These are phyloP conservation scores for Catocala fraxini DNA, from an alignment of 2,888 invertebrate species.

Conservation along the genomic window DNA sequence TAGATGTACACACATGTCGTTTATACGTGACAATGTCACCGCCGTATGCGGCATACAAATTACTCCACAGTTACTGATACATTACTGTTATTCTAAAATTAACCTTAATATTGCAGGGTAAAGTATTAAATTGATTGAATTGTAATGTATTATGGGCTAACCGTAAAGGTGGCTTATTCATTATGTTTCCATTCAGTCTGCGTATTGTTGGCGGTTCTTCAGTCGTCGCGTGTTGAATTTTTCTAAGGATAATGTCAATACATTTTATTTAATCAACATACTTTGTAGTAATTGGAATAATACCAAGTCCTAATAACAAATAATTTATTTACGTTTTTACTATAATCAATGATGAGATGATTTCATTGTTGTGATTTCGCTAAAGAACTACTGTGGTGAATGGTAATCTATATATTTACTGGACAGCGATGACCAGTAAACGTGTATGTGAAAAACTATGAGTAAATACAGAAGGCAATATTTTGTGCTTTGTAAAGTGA, in stretches of 20 bases:
- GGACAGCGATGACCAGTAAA: no score
- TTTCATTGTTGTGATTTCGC: no score
- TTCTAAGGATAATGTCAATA: conserved; percentile 23
- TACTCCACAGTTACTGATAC: conserved; percentile 47
- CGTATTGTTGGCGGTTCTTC: conserved; percentile 48
- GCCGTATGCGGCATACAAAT: conserved; percentile 66
- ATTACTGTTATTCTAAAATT: conserved; percentile 32
- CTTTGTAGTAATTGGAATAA: conserved; percentile 31
- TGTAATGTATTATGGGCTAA: conserved; percentile 27
- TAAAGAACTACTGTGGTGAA: no score
- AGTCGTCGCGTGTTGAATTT: conserved; percentile 44
- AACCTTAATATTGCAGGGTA: conserved; percentile 43
- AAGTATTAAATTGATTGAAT: conserved; percentile 40
- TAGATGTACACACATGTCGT: conserved; percentile 56
- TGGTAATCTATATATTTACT: no score
- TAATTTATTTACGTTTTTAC: no score
- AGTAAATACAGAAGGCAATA: no score
- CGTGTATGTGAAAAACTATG: no score
- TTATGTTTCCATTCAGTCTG: conserved; percentile 54
- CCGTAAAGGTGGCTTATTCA: conserved; percentile 43
- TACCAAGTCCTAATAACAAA: no score
- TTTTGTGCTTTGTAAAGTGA: no score
- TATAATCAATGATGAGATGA: no score
- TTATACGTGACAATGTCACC: conserved; percentile 71
- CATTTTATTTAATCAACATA: conserved; percentile 23